Evolutionary conservation across 2,113 vertebrate genomes (phyloP), one percentile per base, ranked within the genome.

Genomic region (Xenopus laevis): DNA sequence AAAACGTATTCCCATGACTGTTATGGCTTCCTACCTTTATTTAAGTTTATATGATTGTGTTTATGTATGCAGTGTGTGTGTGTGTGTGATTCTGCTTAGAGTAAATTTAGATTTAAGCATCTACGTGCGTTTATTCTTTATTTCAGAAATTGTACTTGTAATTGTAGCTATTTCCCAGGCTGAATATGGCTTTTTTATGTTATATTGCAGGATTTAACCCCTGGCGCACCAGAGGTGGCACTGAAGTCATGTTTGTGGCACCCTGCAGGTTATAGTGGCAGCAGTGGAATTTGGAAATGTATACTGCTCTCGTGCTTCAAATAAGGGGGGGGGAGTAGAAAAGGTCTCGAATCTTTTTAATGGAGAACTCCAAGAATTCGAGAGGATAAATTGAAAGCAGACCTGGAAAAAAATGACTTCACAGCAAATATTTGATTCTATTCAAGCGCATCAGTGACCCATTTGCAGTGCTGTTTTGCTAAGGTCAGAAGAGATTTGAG

Each of bases 391-490:
- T 95, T 91, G 92, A 92, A 92, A 93, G 89, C 91, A 93, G 92
- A 90, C 92, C 91, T 83, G 87, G 90, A 92, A 91, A 91, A 88
- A 67, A 45, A 57, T 40, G 65, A 69, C 73, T 69, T 69, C 89
- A 89, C 90, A 93, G 93, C 58, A 63, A 71, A 94, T 92, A 94
- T 90, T 90, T 92, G 90, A 85, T 82, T 91, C 89, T 88, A 90
- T 93, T 95, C 92, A 92, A 92, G 93, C 91, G 91, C 91, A 93
- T 94, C 94, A 88, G 89, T 88, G 89, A 91, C 92, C 91, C 89
- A 81, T 89, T 87, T 89, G 93, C 85, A 91, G 94, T 92, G 94
- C 93, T 98, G 95, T 98, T 98, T 98, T 92, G 93, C 94, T 96
- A 95, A 98, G 95, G 93, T 94, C 94, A 93, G 91, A 92, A 92